Evolutionary conservation across 1,140 invertebrate genomes (phyloP).

Genomic region (Chelonus insularis): DNA sequence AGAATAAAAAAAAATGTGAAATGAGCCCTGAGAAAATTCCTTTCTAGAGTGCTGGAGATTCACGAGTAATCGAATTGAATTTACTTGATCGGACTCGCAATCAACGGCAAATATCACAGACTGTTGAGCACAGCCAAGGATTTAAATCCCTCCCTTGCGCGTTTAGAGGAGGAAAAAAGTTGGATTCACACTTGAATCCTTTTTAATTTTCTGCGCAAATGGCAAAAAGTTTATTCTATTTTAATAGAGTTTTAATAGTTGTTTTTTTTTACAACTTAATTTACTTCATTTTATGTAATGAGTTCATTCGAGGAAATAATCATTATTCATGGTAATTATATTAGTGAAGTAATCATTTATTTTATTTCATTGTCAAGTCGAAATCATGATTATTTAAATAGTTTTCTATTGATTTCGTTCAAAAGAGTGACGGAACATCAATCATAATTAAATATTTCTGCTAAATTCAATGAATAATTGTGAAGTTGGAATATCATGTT

Average conservation of each 20-base stretch:
- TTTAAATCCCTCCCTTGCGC: slow-evolving; percentile 12
- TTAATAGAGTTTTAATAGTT: not conserved
- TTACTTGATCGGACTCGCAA: slow-evolving; percentile 31
- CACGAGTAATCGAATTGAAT: slow-evolving; percentile 31
- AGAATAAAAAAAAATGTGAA: not conserved
- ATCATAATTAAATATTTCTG: too few species aligned
- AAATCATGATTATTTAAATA: too few species aligned
- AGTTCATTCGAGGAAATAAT: not conserved
- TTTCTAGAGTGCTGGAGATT: slow-evolving; percentile 1
- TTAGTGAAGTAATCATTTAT: too few species aligned
- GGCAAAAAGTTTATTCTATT: not conserved
- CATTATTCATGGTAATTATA: too few species aligned
- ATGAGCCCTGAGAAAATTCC: not conserved
- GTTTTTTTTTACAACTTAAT: too few species aligned
- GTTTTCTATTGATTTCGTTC: too few species aligned
- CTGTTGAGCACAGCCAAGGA: slow-evolving; percentile 21
- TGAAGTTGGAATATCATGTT: too few species aligned
- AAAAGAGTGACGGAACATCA: too few species aligned
- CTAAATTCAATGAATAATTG: too few species aligned
- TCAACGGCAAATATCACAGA: slow-evolving; percentile 31
- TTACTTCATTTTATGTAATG: too few species aligned
- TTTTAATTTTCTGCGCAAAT: not conserved
- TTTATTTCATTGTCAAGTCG: too few species aligned
- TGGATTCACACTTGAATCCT: slow-evolving; percentile 3
- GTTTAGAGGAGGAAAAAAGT: not conserved